Evolutionary conservation across 2,113 vertebrate species (phyloP), one percentile per base, ranked within the genome.

Genomic region (Probosciger aterrimus): DNA sequence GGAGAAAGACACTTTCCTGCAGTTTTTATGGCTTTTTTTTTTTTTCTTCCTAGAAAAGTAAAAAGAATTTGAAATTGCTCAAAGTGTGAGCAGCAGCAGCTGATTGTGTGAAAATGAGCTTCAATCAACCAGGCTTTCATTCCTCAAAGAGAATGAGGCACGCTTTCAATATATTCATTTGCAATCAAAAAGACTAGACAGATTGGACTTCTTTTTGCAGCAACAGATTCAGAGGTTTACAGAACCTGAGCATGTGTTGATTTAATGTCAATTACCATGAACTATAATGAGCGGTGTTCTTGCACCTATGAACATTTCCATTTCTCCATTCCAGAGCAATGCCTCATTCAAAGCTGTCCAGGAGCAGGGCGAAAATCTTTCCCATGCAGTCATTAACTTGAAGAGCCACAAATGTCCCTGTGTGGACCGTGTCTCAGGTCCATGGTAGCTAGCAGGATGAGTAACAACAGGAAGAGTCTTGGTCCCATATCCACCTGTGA

Each of bases 101-200:
- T 89, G 88, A 94, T 73, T 43, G 27, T 94, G 88, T 90, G 83
- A 96, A 94, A 96, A 95, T 92, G 86, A 94, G 44, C 79, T 82
- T 93, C 96, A 96, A 93, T 82, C 93, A 96, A 81, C 76, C 5
- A 27, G 77, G 86, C 76, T 95, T 93, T 93, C 91, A 95, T 82
- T 95, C 92, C 65, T 90, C 57, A 68, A 47, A 74, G 69, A 64
- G 64, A 78, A 70, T 6, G 8, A 70, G 64, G 44, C 43, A 52
- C 6, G 23, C 33, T 96, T 93, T 75, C 79, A 77, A 28, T 82
- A 18, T 15, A 80, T 81, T 93, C 75, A 88, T 85, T 83, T 94
- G 79, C 88, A 96, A 94, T 93, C 93, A 92, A 93, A 93, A 90
- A 90, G 76, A 50, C 49, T 53, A 73, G 90, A 74, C 31, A 90